These are phyloP conservation scores for Pristionchus pacificus DNA, from an alignment of 1,140 invertebrate species.

Conservation along the genomic window DNA sequence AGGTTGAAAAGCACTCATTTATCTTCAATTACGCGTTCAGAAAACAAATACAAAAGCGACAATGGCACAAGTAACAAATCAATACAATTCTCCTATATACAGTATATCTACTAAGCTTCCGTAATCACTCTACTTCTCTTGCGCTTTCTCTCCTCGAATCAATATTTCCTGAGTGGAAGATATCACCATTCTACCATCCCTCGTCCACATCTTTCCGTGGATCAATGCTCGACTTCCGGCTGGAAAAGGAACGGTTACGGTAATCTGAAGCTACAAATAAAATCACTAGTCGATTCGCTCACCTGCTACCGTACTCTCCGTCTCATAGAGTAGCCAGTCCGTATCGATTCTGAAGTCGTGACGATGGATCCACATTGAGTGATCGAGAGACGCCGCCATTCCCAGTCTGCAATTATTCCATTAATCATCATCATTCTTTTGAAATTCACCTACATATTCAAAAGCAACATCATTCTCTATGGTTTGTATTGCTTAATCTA, in stretches of 20 bases:
- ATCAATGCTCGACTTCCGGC: constrained; percentile 35
- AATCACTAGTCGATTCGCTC: not conserved
- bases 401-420: too few species aligned
- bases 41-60: too few species aligned
- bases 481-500: too few species aligned
- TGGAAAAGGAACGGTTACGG: not conserved
- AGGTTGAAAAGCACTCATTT: too few species aligned
- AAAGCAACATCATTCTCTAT: too few species aligned
- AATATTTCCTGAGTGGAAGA: constrained; percentile 39
- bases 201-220: constrained; percentile 41
- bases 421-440: constrained; percentile 13
- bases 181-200: constrained; percentile 32
- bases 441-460: too few species aligned
- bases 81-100: too few species aligned
- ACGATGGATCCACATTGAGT: constrained; percentile 22
- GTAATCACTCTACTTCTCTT: too few species aligned
- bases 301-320: constrained; percentile 20
- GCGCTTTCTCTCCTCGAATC: constrained; percentile 24
- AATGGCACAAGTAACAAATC: too few species aligned
- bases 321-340: constrained; percentile 20
- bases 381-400: constrained; percentile 21
- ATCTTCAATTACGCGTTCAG: too few species aligned
- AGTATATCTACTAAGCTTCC: too few species aligned
- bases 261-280: not conserved
- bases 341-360: constrained; percentile 10